Base-by-base conservation (phyloP, 2,888 invertebrate genomes). In the Caenorhabditis becei region DNA sequence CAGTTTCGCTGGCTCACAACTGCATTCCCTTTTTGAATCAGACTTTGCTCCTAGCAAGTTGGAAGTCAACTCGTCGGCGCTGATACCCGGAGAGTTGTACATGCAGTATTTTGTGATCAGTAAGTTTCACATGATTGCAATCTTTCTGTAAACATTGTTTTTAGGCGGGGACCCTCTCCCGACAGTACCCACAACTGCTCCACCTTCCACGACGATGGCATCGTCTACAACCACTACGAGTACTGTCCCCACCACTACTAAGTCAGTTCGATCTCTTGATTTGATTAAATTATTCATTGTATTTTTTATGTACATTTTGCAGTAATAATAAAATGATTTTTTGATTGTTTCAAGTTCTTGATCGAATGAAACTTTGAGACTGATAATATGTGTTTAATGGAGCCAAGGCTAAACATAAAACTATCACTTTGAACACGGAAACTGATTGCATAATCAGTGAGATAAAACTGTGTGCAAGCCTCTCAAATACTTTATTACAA, bases 101-200 rank as follows among this genome's bases (percentile, higher is more conserved):
- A 41, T 23, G 24, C 66, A 66, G n/a, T 66, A 66, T 14, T 66
- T 51, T 56, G 66, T 18, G 5, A 54, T 44, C 44, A 66, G 51
- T 53, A 7, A 14, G 54, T 28, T 41, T n/a, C n/a, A n/a, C n/a
- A n/a, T n/a, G 14, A 11, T 41, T 41, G 10, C 41, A 11, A 14
- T 14, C 14, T 41, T 41, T 14, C 3, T 14, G 7, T 41, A 2
- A 41, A 41, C 32, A 35, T 32, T 20, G 49, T 20, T 44, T 51
- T 28, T 54, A 54, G 51, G 26, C 23, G 54, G n/a, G 28, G 28
- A 37, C 1, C 26, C 16, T 18, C 26, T 28, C 8, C 14, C 26
- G 3, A 11, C 41, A 24, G 10, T 35, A 8, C 8, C 37, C 18
- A 7, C 44, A 11, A 26, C 71, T 16, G 35, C 28, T 28, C 2